These are phyloP conservation scores for Premnoplex brunnescens DNA, from an alignment of 2,797 vertebrate genomes.

Conservation along the genomic window DNA sequence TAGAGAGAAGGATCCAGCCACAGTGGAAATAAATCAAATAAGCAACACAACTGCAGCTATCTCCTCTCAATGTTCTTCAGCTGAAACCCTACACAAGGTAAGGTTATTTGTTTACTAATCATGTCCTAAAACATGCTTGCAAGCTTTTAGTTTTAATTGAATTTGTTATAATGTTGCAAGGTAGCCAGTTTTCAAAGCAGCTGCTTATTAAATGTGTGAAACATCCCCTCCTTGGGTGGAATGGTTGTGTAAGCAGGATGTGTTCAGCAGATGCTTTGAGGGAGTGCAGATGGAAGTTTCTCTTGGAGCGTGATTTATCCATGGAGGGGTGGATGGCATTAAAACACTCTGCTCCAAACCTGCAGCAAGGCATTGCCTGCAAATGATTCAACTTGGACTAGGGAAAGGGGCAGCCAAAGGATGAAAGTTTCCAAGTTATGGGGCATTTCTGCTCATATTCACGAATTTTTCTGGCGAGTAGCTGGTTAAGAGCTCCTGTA, in stretches of 20 bases:
- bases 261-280: neutral
- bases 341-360: neutral
- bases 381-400: neutral
- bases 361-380: neutral
- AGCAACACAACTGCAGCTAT: rapidly evolving
- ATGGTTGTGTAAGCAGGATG: neutral
- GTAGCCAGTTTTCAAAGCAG: neutral
- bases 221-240: rapidly evolving
- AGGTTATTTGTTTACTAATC: neutral
- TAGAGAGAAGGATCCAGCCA: neutral
- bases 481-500: neutral
- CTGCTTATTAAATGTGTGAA: neutral
- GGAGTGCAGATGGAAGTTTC: neutral
- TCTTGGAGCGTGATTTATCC: neutral
- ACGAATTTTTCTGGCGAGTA: neutral
- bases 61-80: neutral
- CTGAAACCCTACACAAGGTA: neutral
- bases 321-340: rapidly evolving
- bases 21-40: neutral
- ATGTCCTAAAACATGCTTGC: neutral
- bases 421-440: neutral
- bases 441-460: neutral
- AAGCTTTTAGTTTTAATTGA: neutral
- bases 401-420: neutral
- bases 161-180: neutral